phyloP scores from a whole-genome alignment of 2,113 vertebrate genomes.

The Edolisoma coerulescens region DNA sequence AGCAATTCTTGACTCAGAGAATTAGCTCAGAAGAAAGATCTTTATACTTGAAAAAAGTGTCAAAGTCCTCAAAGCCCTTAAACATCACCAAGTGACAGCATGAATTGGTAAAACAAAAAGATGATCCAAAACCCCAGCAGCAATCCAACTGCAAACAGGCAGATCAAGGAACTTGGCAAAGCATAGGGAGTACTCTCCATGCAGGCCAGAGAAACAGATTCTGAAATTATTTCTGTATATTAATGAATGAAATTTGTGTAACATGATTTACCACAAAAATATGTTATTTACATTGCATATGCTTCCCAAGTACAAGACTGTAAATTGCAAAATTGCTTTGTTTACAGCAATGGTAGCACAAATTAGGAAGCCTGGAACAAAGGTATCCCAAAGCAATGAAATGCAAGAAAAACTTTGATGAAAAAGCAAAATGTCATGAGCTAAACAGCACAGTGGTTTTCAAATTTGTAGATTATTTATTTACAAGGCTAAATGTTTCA shows the following conservation, averaged over 20 bases:
- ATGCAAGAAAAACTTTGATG: neutral
- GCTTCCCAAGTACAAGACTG: neutral
- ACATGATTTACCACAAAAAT: neutral
- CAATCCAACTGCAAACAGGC: neutral
- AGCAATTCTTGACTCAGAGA: neutral
- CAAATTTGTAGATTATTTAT: neutral
- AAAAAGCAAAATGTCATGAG: neutral
- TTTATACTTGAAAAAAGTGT: neutral
- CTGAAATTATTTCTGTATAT: neutral
- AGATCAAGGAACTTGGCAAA: slow-evolving; percentile 1
- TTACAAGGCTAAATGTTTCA: slow-evolving; percentile 18
- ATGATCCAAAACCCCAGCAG: neutral
- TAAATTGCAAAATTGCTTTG: neutral
- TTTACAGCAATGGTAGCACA: slow-evolving; percentile 9
- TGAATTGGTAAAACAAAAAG: neutral
- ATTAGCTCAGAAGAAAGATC: neutral
- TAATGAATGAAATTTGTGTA: neutral
- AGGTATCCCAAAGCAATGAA: neutral
- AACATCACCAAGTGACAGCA: neutral
- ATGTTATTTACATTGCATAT: neutral
- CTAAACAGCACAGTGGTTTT: neutral
- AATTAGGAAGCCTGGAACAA: neutral
- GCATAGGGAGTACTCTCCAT: neutral
- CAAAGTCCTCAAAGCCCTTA: neutral
- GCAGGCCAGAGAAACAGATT: neutral